Evolutionary conservation across 2,113 vertebrate genomes (phyloP), one percentile per base, ranked within the genome.

Genomic region (Shinisaurus crocodilurus): DNA sequence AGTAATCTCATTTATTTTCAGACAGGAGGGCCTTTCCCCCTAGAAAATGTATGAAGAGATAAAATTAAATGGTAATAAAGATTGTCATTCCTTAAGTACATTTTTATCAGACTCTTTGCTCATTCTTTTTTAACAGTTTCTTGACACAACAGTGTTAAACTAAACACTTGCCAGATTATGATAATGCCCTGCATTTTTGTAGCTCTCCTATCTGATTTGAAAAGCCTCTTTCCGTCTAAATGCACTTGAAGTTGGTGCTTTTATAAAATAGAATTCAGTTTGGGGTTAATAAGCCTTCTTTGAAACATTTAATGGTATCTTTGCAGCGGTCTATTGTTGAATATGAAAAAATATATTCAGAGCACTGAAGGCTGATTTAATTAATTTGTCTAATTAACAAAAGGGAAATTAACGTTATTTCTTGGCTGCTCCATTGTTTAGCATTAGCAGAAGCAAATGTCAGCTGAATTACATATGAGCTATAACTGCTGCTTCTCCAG

Each of bases 381-480:
- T 96, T 96, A 85, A 87, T 95, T 94, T 95, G 94, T 88, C 91
- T 95, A 93, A 96, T 96, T 95, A 96, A 95, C 74, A 65, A 93
- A 77, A 72, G 89, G 92, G 91, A 87, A 94, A 93, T 70, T 70
- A 88, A 84, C 88, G 80, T 10, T 80, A 57, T 85, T 93, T 84
- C 87, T 69, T 67, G 6, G 0, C 60, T 90, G 93, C 82, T 85
- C 54, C 92, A 81, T 93, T 16, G 88, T 83, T 96, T 91, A 67
- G 13, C 12, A 87, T 90, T 91, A 90, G 75, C 76, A 93, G 96
- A 95, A 94, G 96, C 90, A n/a, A 74, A 87, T 72, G 94, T 88
- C 96, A 93, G 95, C 85, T 32, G 93, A 82, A 89, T 89, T 91
- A 13, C 93, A 77, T 23, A 85, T 91, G 82, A 12, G 94, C 63